phyloP scores from a whole-genome alignment of 2,888 invertebrate species.

The Coremacera marginata region DNA sequence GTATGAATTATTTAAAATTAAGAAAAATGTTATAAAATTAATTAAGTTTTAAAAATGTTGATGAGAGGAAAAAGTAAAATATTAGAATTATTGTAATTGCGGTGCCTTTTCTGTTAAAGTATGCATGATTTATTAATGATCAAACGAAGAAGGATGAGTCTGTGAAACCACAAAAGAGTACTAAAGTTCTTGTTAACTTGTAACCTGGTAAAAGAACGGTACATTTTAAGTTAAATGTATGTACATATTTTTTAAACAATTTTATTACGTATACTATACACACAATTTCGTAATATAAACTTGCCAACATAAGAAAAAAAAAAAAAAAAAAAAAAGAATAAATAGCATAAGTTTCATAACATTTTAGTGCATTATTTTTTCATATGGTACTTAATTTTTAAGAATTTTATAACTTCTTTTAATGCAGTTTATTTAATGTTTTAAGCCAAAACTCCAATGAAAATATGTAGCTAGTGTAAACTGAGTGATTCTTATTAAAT shows the following conservation, averaged over 20 bases:
- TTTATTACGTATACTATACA: conserved; percentile 17
- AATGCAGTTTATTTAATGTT: neutral
- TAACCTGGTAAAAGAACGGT: neutral
- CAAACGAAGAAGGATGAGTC: conserved; percentile 34
- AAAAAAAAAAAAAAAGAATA: neutral
- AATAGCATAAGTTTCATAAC: neutral
- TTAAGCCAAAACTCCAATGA: too few species aligned
- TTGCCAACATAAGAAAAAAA: neutral
- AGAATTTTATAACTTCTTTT: neutral
- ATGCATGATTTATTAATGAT: conserved; percentile 14
- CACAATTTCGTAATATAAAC: neutral
- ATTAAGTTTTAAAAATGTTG: neutral
- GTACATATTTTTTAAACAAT: neutral
- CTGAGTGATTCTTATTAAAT: neutral
- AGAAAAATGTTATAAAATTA: neutral
- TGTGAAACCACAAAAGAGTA: neutral
- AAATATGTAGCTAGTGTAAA: neutral
- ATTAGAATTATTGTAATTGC: conserved; percentile 2
- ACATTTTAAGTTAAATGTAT: conserved; percentile 1
- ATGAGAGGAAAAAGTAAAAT: neutral
- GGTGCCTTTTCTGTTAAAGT: conserved; percentile 24
- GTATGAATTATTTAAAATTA: neutral
- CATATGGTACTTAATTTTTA: too few species aligned
- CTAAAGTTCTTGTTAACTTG: neutral
- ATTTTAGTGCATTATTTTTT: neutral